A percentile compares a stretch with the other conserved stretches of the same genome.
Evolutionary conservation across 2,888 invertebrate genomes (phyloP).

Genomic region (Andrena haemorrhoa): DNA sequence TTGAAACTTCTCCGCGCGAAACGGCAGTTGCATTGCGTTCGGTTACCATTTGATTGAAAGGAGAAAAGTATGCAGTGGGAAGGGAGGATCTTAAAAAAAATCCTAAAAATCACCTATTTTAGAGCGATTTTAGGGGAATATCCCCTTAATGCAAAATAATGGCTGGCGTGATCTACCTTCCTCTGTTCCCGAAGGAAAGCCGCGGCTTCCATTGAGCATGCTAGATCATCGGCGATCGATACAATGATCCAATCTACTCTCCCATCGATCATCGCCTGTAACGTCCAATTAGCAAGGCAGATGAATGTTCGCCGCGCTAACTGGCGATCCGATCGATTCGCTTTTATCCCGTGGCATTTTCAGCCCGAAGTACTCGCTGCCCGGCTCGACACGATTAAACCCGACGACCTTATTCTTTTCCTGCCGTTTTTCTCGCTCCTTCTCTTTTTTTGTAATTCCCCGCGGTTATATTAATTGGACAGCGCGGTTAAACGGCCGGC

Average conservation of each 20-base stretch:
- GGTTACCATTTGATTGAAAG: too few species aligned
- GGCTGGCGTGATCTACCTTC: too few species aligned
- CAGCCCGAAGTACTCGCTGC: background rate
- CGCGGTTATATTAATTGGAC: constrained; percentile 69
- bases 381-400: constrained; percentile 51
- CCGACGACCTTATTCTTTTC: constrained; percentile 45
- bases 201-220: too few species aligned
- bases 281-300: background rate
- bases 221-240: background rate
- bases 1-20: too few species aligned
- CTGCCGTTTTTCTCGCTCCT: constrained; percentile 17
- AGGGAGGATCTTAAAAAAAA: too few species aligned
- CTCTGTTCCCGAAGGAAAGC: too few species aligned
- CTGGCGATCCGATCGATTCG: constrained; percentile 1
- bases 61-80: too few species aligned
- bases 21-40: too few species aligned
- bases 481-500: constrained; percentile 53
- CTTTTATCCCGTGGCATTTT: background rate
- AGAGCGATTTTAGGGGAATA: too few species aligned
- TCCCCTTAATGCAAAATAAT: too few species aligned
- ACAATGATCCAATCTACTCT: background rate
- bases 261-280: background rate
- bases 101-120: too few species aligned
- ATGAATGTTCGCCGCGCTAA: too few species aligned
- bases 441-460: constrained; percentile 9